These are phyloP conservation scores for Corydoras sp. DNA, from an alignment of 2,113 vertebrate genomes.

Conservation along the genomic window DNA sequence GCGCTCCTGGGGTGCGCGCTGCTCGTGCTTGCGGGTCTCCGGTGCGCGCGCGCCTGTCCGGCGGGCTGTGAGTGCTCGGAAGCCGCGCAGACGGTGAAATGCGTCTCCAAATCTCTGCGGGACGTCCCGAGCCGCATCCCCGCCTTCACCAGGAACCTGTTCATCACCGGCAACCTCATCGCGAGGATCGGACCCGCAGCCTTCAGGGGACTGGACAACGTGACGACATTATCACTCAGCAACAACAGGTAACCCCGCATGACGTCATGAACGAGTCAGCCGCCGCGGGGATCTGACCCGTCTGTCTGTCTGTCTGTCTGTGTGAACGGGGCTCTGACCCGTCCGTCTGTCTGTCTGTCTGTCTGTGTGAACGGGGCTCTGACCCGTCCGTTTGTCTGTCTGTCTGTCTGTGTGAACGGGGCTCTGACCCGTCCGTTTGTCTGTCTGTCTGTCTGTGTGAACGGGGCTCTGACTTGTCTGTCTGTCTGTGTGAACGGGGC, in stretches of 20 bases:
- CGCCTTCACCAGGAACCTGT: constrained; percentile 66
- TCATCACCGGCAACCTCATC: constrained; percentile 69
- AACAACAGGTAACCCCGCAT: constrained; percentile 63
- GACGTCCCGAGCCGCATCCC: constrained; percentile 63
- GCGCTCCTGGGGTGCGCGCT: constrained; percentile 39
- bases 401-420: neutral
- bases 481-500: neutral
- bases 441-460: constrained; percentile 3
- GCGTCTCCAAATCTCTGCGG: constrained; percentile 67
- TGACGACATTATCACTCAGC: constrained; percentile 66
- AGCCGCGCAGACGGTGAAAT: constrained; percentile 72
- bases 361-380: neutral
- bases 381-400: neutral
- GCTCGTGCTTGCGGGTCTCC: constrained; percentile 49
- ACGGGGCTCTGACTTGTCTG: neutral
- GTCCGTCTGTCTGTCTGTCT: neutral
- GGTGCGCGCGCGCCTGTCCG: constrained; percentile 55
- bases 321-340: too few species aligned
- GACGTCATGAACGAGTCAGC: too few species aligned
- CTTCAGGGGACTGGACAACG: constrained; percentile 62
- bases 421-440: neutral
- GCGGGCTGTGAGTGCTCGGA: constrained; percentile 71
- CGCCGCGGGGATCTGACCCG: too few species aligned
- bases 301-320: neutral
- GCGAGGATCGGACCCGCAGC: constrained; percentile 53